phyloP scores from a whole-genome alignment of 1,140 invertebrate species.

The Habropoda laboriosa region DNA sequence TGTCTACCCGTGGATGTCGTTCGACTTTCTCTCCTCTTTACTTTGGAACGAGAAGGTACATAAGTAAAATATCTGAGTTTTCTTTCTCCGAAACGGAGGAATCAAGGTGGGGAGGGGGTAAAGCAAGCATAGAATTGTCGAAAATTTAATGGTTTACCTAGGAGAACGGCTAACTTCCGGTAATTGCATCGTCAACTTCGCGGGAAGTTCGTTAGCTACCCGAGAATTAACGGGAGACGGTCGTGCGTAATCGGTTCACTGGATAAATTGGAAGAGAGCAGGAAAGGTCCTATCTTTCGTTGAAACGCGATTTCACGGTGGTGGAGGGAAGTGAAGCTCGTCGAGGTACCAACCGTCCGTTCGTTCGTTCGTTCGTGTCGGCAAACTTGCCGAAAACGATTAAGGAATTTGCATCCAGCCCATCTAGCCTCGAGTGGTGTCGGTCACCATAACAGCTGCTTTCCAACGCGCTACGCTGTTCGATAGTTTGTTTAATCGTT shows the following conservation, averaged over 20 bases:
- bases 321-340: too few relatives aligned
- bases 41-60: too few relatives aligned
- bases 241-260: neutral
- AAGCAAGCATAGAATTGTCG: neutral
- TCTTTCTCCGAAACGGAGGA: neutral
- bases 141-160: too few relatives aligned
- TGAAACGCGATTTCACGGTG: constrained; percentile 1
- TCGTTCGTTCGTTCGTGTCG: constrained; percentile 2
- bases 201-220: neutral
- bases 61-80: too few relatives aligned
- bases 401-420: constrained; percentile 57
- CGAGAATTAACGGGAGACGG: neutral
- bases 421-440: constrained; percentile 14
- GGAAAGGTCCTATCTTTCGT: neutral
- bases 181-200: constrained; percentile 3
- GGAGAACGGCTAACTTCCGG: neutral
- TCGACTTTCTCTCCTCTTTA: too few relatives aligned
- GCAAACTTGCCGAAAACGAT: constrained; percentile 54
- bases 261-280: neutral
- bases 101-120: neutral
- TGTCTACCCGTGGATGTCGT: too few relatives aligned
- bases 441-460: constrained; percentile 48
- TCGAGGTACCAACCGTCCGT: too few relatives aligned
- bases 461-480: constrained; percentile 20
- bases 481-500: constrained; percentile 60